A percentile compares a stretch with the other conserved stretches of the same genome.
Conservation (phyloP, 2,113 vertebrate genomes). For the Hylia prasina region DNA sequence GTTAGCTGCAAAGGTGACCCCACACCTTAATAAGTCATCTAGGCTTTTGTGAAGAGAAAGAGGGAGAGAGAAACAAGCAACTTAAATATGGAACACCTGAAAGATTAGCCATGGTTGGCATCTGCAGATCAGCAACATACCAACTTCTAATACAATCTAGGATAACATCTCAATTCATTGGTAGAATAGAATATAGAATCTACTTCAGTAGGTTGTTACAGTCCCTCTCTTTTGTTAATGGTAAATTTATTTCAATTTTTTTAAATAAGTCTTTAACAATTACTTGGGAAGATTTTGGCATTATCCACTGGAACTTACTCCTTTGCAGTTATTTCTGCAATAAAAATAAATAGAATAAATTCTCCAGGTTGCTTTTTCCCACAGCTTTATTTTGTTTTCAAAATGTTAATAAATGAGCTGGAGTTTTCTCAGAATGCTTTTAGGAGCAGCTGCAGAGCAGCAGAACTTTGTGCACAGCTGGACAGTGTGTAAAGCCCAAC, state of each 20-base stretch:
- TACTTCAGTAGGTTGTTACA: not conserved
- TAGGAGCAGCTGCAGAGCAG: not conserved
- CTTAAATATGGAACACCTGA: not conserved
- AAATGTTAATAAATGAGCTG: not conserved
- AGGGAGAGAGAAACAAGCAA: constrained; percentile 22
- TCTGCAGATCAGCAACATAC: not conserved
- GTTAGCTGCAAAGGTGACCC: constrained; percentile 95
- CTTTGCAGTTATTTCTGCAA: not conserved
- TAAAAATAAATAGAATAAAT: not conserved
- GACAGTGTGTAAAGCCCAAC: not conserved
- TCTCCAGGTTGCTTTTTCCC: not conserved
- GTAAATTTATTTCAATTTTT: not conserved
- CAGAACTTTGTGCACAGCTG: not conserved
- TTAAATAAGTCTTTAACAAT: not conserved
- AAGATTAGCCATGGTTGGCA: not conserved
- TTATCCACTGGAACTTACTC: not conserved
- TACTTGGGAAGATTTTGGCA: not conserved
- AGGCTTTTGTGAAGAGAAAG: constrained; percentile 78
- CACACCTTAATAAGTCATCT: constrained; percentile 94
- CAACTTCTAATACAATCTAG: not conserved
- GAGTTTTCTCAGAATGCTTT: not conserved
- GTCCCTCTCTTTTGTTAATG: not conserved
- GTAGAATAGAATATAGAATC: not conserved
- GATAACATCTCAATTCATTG: not conserved
- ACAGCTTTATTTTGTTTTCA: not conserved